Conservation (phyloP, 1,140 invertebrate species). For the Caenorhabditis briggsae region DNA sequence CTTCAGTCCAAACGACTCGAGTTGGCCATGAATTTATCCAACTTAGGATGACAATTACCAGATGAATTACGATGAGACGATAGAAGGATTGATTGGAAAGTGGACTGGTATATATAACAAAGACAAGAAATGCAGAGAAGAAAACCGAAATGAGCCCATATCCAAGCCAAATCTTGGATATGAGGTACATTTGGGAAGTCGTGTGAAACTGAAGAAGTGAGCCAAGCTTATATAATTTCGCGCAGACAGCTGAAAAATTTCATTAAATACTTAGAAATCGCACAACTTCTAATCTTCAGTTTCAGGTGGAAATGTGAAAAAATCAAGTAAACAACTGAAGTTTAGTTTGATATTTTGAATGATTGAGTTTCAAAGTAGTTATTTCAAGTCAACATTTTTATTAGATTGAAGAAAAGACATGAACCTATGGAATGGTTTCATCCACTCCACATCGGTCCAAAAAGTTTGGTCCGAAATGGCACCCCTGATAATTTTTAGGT, state of each 20-base stretch:
- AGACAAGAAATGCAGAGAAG: neutral
- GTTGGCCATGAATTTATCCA: slow-evolving; percentile 36
- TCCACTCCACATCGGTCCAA: no score
- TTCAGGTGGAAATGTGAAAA: slow-evolving; percentile 5
- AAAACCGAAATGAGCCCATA: neutral
- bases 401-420: no score
- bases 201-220: neutral
- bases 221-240: neutral
- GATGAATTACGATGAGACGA: neutral
- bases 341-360: slow-evolving; percentile 15
- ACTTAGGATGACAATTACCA: neutral
- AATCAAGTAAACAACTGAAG: neutral
- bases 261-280: neutral
- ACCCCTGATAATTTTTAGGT: no score
- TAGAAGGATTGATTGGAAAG: slow-evolving; percentile 18
- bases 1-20: slow-evolving; percentile 18
- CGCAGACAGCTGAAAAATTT: neutral
- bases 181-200: neutral
- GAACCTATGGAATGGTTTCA: no score
- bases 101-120: neutral
- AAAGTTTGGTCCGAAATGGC: no score
- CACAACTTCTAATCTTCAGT: neutral
- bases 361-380: no score
- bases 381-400: no score
- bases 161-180: neutral